Percentiles rank a stretch among this genome's conserved stretches.
These are phyloP conservation scores for Limnephilus marmoratus DNA, from an alignment of 2,888 invertebrate genomes.

Conservation along the genomic window DNA sequence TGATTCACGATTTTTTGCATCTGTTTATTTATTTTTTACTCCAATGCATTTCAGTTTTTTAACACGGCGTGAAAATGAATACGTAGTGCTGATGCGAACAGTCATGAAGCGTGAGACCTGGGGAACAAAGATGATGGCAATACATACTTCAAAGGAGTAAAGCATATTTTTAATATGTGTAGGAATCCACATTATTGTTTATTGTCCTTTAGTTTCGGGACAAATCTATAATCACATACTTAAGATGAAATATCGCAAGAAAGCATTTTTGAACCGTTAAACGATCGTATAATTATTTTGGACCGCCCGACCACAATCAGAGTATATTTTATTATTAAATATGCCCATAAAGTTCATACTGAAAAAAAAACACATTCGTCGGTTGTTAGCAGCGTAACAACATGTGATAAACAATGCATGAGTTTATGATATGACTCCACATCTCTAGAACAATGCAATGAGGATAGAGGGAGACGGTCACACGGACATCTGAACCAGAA, in stretches of 20 bases:
- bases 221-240: not conserved
- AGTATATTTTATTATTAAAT: conserved; percentile 6
- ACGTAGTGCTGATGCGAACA: not conserved
- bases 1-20: not conserved
- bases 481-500: not conserved
- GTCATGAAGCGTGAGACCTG: not conserved
- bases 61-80: not conserved
- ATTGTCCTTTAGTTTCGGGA: not conserved
- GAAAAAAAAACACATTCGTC: conserved; percentile 42
- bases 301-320: not conserved
- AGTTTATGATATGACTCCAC: conserved; percentile 48
- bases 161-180: too few species aligned
- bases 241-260: not conserved
- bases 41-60: too few species aligned
- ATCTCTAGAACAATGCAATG: conserved; percentile 49
- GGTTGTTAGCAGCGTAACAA: conserved; percentile 48
- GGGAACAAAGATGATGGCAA: too few species aligned
- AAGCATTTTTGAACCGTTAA: not conserved
- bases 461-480: conserved; percentile 30
- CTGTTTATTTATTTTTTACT: too few species aligned
- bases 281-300: not conserved
- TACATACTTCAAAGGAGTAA: too few species aligned
- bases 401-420: conserved; percentile 51
- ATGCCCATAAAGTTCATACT: conserved; percentile 17
- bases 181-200: not conserved